These are phyloP conservation scores for Ictalurus furcatus DNA, from an alignment of 2,113 vertebrate species.

Conservation along the genomic window DNA sequence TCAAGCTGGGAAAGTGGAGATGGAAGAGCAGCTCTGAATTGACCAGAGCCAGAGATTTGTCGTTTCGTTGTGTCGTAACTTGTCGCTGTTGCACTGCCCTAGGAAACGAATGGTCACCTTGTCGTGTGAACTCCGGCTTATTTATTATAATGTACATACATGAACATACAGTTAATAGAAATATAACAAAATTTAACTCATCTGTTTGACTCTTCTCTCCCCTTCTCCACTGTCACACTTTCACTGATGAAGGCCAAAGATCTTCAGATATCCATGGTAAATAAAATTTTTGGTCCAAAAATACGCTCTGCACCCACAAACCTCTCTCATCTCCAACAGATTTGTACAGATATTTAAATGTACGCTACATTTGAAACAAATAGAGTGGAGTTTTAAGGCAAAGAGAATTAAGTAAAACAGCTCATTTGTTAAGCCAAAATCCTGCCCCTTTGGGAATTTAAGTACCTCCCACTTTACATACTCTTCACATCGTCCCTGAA, in stretches of 20 bases:
- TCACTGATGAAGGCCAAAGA: constrained; percentile 34
- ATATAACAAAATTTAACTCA: constrained; percentile 18
- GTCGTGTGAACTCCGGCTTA: neutral
- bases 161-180: constrained; percentile 17
- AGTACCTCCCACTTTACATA: neutral
- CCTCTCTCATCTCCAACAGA: constrained; percentile 10
- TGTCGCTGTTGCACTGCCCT: neutral
- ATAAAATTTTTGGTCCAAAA: constrained; percentile 30
- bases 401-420: neutral
- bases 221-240: constrained; percentile 31
- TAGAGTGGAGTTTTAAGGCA: neutral
- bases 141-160: constrained; percentile 4
- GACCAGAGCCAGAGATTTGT: neutral
- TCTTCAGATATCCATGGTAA: constrained; percentile 35
- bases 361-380: neutral
- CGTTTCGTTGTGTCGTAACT: neutral
- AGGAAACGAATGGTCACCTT: neutral
- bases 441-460: neutral
- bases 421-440: neutral
- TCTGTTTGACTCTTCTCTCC: constrained; percentile 32
- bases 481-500: neutral
- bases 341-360: neutral
- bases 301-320: constrained; percentile 25
- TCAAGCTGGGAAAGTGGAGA: constrained; percentile 25
- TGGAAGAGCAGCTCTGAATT: constrained; percentile 1